phyloP scores from a whole-genome alignment of 53 echinoderm and acorn worm species.

The Echinarachnius parma region DNA sequence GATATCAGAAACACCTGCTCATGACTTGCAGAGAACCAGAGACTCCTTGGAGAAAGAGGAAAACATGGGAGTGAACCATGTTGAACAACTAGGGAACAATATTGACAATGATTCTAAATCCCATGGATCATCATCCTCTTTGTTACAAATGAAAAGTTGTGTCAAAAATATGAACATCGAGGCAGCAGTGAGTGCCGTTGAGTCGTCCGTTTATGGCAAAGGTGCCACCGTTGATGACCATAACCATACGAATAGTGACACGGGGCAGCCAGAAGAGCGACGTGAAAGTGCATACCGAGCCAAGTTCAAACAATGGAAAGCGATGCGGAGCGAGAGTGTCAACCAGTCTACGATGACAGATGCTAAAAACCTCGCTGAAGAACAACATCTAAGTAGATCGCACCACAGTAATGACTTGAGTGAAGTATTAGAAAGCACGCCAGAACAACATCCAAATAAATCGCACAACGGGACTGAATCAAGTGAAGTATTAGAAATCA shows the following conservation, averaged over 20 bases:
- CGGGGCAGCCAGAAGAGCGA: slow-evolving; percentile 18
- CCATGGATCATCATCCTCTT: no score
- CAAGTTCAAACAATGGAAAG: slow-evolving; percentile 14
- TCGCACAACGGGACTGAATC: slow-evolving; percentile 54
- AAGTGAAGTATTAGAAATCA: slow-evolving; percentile 52
- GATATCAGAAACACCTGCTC: no score
- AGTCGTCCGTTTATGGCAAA: slow-evolving; percentile 56
- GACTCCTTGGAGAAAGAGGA: neutral
- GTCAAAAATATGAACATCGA: slow-evolving; percentile 63
- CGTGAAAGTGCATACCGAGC: slow-evolving; percentile 36
- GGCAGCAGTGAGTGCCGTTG: slow-evolving; percentile 68
- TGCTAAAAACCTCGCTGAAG: slow-evolving; percentile 48
- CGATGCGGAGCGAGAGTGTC: slow-evolving; percentile 35
- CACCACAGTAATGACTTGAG: slow-evolving; percentile 55
- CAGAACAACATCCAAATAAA: slow-evolving; percentile 16
- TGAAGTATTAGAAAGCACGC: slow-evolving; percentile 51
- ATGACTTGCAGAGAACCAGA: no score
- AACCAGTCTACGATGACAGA: slow-evolving; percentile 40
- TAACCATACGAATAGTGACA: neutral
- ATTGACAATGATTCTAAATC: neutral
- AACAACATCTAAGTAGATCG: slow-evolving; percentile 16
- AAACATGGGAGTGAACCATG: neutral
- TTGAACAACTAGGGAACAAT: neutral
- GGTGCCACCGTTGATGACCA: slow-evolving; percentile 17
- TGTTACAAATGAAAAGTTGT: slow-evolving; percentile 46